A percentile compares a stretch with the other conserved stretches of the same genome.
Conservation (phyloP, 1,140 invertebrate genomes). For the Brachionus paranguensis region DNA sequence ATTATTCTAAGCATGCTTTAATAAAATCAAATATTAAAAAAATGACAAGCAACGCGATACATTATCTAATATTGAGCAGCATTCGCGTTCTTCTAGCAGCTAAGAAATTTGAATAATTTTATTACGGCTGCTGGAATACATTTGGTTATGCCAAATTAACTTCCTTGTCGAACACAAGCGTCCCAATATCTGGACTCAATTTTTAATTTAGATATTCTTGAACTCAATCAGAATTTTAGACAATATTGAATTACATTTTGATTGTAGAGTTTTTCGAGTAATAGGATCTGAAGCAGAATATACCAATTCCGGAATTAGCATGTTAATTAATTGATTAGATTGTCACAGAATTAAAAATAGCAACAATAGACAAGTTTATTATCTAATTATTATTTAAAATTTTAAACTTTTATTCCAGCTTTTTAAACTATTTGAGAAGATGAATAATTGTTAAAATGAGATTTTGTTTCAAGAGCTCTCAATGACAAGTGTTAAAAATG, state of each 20-base stretch:
- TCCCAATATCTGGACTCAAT: neutral
- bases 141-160: neutral
- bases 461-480: too few relatives aligned
- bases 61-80: neutral
- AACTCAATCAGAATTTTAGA: neutral
- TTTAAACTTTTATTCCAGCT: neutral
- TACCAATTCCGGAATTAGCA: slow-evolving; percentile 1
- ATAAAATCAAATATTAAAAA: neutral
- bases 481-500: too few relatives aligned
- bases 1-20: neutral
- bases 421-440: neutral
- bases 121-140: neutral
- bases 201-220: neutral
- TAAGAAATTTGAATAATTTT: neutral
- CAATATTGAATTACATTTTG: neutral
- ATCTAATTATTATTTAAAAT: neutral
- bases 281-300: neutral
- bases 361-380: neutral
- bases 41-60: neutral
- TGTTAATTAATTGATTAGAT: slow-evolving; percentile 30
- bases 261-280: neutral
- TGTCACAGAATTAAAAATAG: slow-evolving; percentile 15
- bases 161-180: neutral
- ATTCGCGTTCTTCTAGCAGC: neutral
- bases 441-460: too few relatives aligned